Evolutionary conservation across 2,797 vertebrate species (phyloP).

Genomic region (Poeciliopsis paucimaculata): DNA sequence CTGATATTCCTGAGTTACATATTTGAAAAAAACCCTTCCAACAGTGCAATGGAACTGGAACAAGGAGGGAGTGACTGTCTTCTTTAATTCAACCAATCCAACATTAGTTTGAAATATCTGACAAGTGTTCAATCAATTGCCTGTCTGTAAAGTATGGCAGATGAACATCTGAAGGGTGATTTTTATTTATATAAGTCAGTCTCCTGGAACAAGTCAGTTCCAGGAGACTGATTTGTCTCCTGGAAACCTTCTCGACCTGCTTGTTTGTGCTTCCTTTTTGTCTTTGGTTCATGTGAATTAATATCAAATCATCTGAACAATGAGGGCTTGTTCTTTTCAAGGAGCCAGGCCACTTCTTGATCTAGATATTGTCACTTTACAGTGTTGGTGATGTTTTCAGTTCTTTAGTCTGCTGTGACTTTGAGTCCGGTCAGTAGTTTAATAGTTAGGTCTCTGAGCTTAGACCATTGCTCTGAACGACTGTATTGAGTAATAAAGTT

Average conservation of each 20-base stretch:
- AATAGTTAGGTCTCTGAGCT: background rate
- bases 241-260: background rate
- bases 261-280: background rate
- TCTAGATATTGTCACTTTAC: background rate
- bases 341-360: background rate
- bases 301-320: background rate
- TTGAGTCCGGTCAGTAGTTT: background rate
- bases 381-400: background rate
- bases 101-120: background rate
- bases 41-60: background rate
- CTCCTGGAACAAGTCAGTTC: too few relatives aligned
- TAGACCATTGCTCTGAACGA: background rate
- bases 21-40: background rate
- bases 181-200: too few relatives aligned
- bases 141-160: background rate
- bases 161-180: background rate
- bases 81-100: background rate
- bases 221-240: too few relatives aligned
- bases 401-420: background rate
- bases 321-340: background rate
- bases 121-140: background rate
- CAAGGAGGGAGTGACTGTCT: background rate
- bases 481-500: background rate
- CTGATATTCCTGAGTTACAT: background rate
- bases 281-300: background rate